phyloP scores from a whole-genome alignment of 2,797 vertebrate species.

The Pipistrellus nathusii region DNA sequence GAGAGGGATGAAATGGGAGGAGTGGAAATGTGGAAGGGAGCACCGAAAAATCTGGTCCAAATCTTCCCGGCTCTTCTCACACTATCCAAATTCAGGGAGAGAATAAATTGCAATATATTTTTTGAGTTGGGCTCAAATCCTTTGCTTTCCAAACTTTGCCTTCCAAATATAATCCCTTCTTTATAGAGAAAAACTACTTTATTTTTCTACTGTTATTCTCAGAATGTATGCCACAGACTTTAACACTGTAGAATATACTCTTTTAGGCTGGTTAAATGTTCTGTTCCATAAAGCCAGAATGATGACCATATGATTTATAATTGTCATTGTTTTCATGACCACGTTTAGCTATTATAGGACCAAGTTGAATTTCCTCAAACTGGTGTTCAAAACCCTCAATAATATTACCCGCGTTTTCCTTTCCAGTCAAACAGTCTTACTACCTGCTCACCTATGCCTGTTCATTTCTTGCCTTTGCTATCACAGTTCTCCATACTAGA shows the following conservation, averaged over 20 bases:
- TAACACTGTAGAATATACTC: background rate
- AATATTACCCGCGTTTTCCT: background rate
- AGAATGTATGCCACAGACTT: background rate
- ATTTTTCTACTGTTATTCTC: background rate
- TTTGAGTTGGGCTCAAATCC: background rate
- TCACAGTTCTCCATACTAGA: background rate
- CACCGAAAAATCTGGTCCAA: background rate
- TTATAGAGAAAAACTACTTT: background rate
- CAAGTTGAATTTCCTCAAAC: background rate
- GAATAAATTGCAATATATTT: background rate
- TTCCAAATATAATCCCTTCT: conserved; percentile 14
- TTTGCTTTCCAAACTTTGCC: background rate
- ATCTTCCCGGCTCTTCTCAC: background rate
- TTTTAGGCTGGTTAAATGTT: background rate
- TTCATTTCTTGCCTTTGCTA: background rate
- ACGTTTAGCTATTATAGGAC: background rate
- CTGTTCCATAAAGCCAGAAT: background rate
- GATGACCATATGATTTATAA: background rate
- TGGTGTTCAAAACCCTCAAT: conserved; percentile 8
- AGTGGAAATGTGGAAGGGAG: background rate
- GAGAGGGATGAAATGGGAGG: background rate
- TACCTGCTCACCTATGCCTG: too few species aligned
- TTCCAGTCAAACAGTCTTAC: background rate
- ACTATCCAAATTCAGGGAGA: background rate
- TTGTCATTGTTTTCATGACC: background rate